phyloP scores from a whole-genome alignment of 2,113 vertebrate species.

The Tachycineta bicolor region DNA sequence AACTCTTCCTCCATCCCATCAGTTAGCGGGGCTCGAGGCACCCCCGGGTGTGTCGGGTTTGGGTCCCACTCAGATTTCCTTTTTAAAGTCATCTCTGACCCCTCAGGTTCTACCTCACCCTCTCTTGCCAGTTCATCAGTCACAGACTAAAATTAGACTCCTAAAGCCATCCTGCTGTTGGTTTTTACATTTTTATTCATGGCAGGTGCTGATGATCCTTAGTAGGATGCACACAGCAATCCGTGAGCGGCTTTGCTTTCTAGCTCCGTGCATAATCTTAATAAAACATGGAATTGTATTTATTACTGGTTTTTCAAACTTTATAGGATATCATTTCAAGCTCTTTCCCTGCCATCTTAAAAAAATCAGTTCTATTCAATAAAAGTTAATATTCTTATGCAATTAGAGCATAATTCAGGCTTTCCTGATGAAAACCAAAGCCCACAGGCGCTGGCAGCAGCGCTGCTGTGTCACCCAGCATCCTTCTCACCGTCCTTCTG shows the following conservation, averaged over 20 bases:
- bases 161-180: neutral
- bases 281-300: neutral
- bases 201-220: neutral
- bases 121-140: neutral
- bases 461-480: neutral
- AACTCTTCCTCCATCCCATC: too few species aligned
- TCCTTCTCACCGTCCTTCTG: neutral
- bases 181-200: neutral
- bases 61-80: neutral
- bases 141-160: neutral
- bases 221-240: neutral
- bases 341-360: neutral
- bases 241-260: neutral
- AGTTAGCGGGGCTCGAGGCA: accelerated
- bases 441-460: neutral
- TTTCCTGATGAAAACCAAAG: neutral
- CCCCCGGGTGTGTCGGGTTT: accelerated
- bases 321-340: neutral
- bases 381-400: neutral
- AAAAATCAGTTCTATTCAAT: neutral
- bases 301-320: neutral
- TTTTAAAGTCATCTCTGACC: neutral
- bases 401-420: neutral
- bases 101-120: neutral
- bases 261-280: neutral